Base-by-base conservation (phyloP, 2,888 invertebrate genomes). In the Oligia fasciuncula region DNA sequence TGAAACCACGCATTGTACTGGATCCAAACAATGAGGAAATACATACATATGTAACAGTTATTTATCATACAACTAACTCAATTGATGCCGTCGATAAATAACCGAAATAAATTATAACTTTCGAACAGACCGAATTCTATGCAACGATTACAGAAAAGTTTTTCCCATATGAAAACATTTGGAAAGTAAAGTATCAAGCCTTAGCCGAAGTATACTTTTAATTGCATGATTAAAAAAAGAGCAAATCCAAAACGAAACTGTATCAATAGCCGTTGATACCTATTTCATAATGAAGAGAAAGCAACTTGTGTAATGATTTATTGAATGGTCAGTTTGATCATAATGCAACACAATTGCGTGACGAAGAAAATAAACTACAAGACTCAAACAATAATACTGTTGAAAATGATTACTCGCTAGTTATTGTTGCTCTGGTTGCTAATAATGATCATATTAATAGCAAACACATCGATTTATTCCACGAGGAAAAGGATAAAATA, bases 1-100 rank as follows among this genome's bases (percentile, higher is more conserved):
- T 84, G 89, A 91, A 93, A 91, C 91, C 91, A 90, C 87, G 88
- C 86, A 91, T 92, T 93, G 91, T 91, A 88, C 88, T 83, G 87
- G 85, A 86, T 77, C 83, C 88, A 88, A 91, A 93, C 92, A 93
- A 92, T 92, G 88, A 91, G 88, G 83, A 89, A 92, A 90, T 87
- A 90, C 86, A 90, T 87, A 90, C 86, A 87, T 87, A 87, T 85
- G 83, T 84, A 84, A 80, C 80, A 74, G 78, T 76, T 81, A 84
- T 63, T 88, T 84, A 77, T 84, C 51, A 81, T 78, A 79, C 62
- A 62, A 75, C 71, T 79, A 77, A 85, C 73, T 72, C n/a, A 76
- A n/a, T 66, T 79, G 69, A 79, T 74, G 66, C 63, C 65, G 57
- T 51, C 29, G 62, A 77, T 77, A 71, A 63, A 79, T 77, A 5